A percentile compares a stretch with the other conserved stretches of the same genome.
Conservation (phyloP, 2,797 vertebrate species). For the Ctenosaura bakeri region DNA sequence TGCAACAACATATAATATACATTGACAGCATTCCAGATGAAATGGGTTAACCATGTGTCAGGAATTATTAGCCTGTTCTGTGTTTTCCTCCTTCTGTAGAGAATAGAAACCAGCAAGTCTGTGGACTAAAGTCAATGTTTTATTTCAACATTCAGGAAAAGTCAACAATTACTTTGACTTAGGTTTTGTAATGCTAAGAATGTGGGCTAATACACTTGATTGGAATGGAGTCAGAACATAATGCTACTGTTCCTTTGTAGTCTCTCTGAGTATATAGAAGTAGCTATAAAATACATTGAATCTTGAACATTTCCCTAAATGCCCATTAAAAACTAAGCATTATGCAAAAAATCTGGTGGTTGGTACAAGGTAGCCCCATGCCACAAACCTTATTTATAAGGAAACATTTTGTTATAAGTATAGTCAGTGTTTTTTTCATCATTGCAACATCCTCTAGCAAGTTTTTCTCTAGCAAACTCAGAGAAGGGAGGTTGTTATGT, state of each 20-base stretch:
- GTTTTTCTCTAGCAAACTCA: too few relatives aligned
- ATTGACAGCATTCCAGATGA: neutral
- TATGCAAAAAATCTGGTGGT: neutral
- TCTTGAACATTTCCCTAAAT: constrained; percentile 7
- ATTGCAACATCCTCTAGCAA: neutral
- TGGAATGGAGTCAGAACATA: constrained; percentile 52
- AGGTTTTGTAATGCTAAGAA: constrained; percentile 36
- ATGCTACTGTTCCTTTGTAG: constrained; percentile 43
- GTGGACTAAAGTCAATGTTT: constrained; percentile 49
- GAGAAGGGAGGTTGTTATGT: too few relatives aligned
- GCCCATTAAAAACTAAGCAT: neutral
- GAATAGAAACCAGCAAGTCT: constrained; percentile 11
- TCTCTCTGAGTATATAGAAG: constrained; percentile 2
- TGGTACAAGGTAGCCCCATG: neutral
- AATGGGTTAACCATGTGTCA: constrained; percentile 56
- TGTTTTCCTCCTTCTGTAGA: constrained; percentile 32
- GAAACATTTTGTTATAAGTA: neutral
- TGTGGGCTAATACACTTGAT: constrained; percentile 62
- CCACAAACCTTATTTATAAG: neutral
- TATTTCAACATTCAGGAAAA: constrained; percentile 61
- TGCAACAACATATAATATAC: neutral
- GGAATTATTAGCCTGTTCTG: constrained; percentile 43
- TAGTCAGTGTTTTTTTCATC: neutral
- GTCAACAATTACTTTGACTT: constrained; percentile 64
- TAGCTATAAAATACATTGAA: constrained; percentile 38